Evolutionary conservation across 2,113 vertebrate species (phyloP).

Genomic region (Oreochromis aureus): DNA sequence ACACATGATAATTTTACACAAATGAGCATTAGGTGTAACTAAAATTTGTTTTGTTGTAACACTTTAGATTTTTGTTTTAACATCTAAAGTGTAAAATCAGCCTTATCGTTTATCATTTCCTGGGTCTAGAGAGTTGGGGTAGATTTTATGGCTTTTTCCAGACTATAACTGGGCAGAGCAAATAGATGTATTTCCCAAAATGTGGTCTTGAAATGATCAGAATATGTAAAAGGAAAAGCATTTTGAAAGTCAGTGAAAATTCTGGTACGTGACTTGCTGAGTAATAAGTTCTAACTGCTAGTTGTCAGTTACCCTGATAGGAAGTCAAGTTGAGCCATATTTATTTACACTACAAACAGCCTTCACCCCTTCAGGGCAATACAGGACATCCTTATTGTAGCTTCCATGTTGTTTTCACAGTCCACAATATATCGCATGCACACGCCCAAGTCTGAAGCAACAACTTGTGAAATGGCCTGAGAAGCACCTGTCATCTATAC

Average conservation of each 20-base stretch:
- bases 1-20: neutral
- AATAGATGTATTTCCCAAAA: neutral
- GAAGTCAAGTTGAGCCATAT: neutral
- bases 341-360: neutral
- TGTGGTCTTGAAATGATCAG: neutral
- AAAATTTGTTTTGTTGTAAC: neutral
- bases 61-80: neutral
- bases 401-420: neutral
- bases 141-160: neutral
- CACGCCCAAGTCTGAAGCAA: neutral
- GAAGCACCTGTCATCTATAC: neutral
- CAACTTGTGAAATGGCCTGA: neutral
- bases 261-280: neutral
- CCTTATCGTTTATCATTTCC: neutral
- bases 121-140: neutral
- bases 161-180: neutral
- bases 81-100: neutral
- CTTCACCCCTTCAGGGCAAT: neutral
- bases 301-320: neutral
- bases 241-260: neutral
- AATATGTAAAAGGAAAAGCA: neutral
- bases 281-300: neutral
- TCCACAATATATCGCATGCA: accelerated
- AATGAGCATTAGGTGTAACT: neutral
- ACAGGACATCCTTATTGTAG: neutral